Evolutionary conservation across 2,113 vertebrate species (phyloP).

Genomic region (Leptodactylus fuscus): DNA sequence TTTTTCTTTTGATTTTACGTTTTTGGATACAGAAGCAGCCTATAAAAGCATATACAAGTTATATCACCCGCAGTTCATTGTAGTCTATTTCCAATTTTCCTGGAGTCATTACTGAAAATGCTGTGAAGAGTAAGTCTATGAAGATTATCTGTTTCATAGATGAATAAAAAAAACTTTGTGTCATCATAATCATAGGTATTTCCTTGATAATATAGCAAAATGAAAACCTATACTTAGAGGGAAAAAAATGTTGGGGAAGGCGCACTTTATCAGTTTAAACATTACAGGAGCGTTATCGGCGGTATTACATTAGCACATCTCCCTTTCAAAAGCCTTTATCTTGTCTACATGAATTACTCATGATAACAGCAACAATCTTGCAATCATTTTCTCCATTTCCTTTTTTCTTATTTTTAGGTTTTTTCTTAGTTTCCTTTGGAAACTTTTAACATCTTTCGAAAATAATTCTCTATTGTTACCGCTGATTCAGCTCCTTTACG

Average conservation of each 20-base stretch:
- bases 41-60: not conserved
- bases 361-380: constrained; percentile 42
- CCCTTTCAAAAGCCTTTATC: constrained; percentile 50
- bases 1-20: too few relatives aligned
- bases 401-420: not conserved
- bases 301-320: constrained; percentile 41
- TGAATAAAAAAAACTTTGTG: constrained; percentile 46
- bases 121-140: constrained; percentile 17
- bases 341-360: constrained; percentile 54
- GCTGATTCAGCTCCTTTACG: constrained; percentile 34
- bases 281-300: constrained; percentile 29
- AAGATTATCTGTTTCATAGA: constrained; percentile 34
- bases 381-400: constrained; percentile 40
- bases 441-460: constrained; percentile 41
- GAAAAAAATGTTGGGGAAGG: not conserved
- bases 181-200: constrained; percentile 52
- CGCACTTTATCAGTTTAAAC: constrained; percentile 50
- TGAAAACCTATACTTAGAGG: constrained; percentile 50
- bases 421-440: constrained; percentile 32
- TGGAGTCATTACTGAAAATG: constrained; percentile 19
- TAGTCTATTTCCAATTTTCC: constrained; percentile 50
- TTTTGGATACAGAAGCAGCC: too few relatives aligned
- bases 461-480: constrained; percentile 30
- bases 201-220: constrained; percentile 46
- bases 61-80: not conserved